A percentile compares a stretch with the other conserved stretches of the same genome.
These are phyloP conservation scores for Leptinotarsa defecta DNA, from an alignment of 1,140 invertebrate genomes.

Conservation along the genomic window DNA sequence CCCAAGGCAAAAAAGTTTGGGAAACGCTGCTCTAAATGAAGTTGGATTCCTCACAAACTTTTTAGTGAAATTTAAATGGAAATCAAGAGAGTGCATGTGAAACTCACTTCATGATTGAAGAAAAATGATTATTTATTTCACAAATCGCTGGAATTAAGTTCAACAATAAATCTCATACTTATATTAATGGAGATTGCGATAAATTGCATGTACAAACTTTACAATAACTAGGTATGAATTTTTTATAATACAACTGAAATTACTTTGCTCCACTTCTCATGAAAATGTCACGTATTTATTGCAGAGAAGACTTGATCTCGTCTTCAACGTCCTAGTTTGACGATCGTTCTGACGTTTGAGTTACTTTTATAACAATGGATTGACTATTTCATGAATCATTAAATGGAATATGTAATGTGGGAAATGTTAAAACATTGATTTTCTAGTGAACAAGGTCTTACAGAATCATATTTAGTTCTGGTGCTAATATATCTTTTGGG, in stretches of 20 bases:
- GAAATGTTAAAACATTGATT: neutral
- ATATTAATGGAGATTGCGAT: neutral
- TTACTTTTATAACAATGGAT: neutral
- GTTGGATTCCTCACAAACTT: too few species aligned
- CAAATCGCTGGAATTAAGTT: neutral
- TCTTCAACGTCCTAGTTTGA: neutral
- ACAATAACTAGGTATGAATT: neutral
- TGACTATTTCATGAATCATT: neutral
- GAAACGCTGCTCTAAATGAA: too few species aligned
- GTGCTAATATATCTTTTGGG: too few species aligned
- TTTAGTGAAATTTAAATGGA: too few species aligned
- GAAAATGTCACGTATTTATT: conserved; percentile 15
- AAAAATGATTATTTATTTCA: neutral
- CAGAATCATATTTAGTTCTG: too few species aligned
- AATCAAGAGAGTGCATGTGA: neutral
- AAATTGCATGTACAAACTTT: conserved; percentile 1
- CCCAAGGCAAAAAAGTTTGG: too few species aligned
- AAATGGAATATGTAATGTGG: neutral
- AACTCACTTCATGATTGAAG: neutral
- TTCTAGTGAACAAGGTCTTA: too few species aligned
- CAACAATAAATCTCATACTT: neutral
- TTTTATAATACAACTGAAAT: conserved; percentile 4
- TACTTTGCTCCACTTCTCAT: conserved; percentile 18
- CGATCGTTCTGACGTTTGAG: too few species aligned
- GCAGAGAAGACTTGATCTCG: neutral